These are phyloP conservation scores for Potamarius usumacintae DNA, from an alignment of 2,113 vertebrate genomes.

Conservation along the genomic window DNA sequence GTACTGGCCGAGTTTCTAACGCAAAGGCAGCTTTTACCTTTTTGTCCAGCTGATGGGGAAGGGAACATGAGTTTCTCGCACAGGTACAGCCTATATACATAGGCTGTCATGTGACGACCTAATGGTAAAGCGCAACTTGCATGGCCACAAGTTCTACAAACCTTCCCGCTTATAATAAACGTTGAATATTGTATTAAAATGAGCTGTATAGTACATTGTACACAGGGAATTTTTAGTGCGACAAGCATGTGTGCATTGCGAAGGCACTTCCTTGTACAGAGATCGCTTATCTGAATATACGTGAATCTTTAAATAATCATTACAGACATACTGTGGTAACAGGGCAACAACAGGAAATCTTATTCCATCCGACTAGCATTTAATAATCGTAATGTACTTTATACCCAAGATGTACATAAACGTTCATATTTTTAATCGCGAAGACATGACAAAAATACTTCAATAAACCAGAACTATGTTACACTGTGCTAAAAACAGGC, in stretches of 20 bases:
- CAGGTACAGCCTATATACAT: neutral
- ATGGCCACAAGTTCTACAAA: neutral
- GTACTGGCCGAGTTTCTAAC: neutral
- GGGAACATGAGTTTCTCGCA: neutral
- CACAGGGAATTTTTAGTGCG: neutral
- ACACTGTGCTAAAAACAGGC: neutral
- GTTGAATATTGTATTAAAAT: neutral
- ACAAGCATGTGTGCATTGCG: neutral
- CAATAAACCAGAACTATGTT: neutral
- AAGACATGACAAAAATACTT: neutral
- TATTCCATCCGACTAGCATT: neutral
- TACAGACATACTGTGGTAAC: neutral
- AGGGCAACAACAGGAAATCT: neutral
- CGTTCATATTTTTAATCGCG: neutral
- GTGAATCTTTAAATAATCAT: neutral
- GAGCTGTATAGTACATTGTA: neutral
- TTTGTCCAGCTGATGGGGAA: neutral
- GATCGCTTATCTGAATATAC: neutral
- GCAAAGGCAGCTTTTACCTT: neutral
- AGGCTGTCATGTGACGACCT: neutral
- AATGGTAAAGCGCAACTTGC: neutral
- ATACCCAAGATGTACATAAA: neutral
- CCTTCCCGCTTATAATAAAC: neutral
- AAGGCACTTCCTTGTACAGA: neutral
- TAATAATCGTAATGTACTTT: neutral